A percentile compares a stretch with the other conserved stretches of the same genome.
Evolutionary conservation across 2,113 vertebrate genomes (phyloP).

Genomic region (Rhegmatorhina hoffmannsi): DNA sequence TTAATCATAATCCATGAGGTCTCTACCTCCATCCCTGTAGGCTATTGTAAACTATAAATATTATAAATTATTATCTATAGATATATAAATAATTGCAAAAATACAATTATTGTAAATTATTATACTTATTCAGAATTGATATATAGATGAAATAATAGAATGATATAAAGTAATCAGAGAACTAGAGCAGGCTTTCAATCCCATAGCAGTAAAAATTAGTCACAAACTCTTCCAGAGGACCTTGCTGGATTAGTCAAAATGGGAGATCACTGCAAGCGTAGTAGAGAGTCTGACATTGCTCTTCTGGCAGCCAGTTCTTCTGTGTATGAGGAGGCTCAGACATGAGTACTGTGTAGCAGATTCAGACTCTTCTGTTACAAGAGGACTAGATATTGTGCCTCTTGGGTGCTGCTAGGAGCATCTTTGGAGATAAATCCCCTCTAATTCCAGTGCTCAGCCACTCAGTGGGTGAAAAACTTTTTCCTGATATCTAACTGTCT

Average conservation of each 20-base stretch:
- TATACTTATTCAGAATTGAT: background rate
- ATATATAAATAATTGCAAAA: background rate
- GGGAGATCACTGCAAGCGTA: background rate
- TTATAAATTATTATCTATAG: background rate
- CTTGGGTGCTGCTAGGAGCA: background rate
- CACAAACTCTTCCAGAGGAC: background rate
- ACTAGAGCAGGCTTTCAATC: background rate
- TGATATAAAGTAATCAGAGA: background rate
- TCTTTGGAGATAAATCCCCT: background rate
- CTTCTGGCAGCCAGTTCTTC: background rate
- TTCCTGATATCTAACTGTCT: background rate
- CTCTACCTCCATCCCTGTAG: background rate
- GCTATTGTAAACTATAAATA: background rate
- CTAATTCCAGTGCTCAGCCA: background rate
- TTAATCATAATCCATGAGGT: background rate
- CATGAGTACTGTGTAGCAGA: background rate
- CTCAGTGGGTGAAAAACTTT: background rate
- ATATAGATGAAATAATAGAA: background rate
- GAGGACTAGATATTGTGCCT: background rate
- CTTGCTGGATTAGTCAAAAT: background rate
- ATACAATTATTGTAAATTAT: background rate
- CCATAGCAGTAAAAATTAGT: background rate
- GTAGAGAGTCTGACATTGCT: fast-evolving
- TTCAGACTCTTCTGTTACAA: background rate
- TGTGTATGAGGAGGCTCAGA: background rate